These are phyloP conservation scores for Liposcelis brunnea DNA, from an alignment of 2,888 invertebrate genomes.

Conservation along the genomic window DNA sequence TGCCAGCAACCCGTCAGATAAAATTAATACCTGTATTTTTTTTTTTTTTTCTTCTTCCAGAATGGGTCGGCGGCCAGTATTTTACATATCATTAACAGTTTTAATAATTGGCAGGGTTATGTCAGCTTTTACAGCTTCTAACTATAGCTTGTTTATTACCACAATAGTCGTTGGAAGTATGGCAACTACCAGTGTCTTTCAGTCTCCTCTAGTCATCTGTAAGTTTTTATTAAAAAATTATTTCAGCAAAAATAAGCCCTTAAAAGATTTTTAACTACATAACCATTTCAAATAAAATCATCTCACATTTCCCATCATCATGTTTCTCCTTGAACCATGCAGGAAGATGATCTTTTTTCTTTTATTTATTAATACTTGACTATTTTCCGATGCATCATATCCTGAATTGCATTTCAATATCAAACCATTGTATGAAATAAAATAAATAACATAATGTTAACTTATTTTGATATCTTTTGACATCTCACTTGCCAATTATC, in stretches of 20 bases:
- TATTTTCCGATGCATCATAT: background rate
- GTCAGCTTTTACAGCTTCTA: constrained; percentile 26
- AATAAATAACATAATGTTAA: too few relatives aligned
- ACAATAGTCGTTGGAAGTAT: constrained; percentile 29
- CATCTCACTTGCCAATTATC: too few relatives aligned
- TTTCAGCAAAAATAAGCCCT: too few relatives aligned
- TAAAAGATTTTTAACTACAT: too few relatives aligned
- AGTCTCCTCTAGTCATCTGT: constrained; percentile 30
- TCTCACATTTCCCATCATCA: background rate
- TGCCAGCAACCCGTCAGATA: too few relatives aligned
- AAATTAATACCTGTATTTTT: too few relatives aligned
- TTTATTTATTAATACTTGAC: too few relatives aligned
- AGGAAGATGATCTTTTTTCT: too few relatives aligned
- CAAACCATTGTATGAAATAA: background rate
- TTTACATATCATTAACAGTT: constrained; percentile 29
- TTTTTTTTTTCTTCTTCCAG: constrained; percentile 21
- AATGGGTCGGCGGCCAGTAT: constrained; percentile 32
- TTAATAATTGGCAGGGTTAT: constrained; percentile 28
- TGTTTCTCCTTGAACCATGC: too few relatives aligned
- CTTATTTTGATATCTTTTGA: too few relatives aligned
- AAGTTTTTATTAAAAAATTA: too few relatives aligned
- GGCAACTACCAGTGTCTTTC: constrained; percentile 29
- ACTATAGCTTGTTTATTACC: constrained; percentile 28
- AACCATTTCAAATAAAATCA: background rate
- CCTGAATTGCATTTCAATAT: background rate